These are phyloP conservation scores for Sericinus montela DNA, from an alignment of 2,888 invertebrate species.

Conservation along the genomic window DNA sequence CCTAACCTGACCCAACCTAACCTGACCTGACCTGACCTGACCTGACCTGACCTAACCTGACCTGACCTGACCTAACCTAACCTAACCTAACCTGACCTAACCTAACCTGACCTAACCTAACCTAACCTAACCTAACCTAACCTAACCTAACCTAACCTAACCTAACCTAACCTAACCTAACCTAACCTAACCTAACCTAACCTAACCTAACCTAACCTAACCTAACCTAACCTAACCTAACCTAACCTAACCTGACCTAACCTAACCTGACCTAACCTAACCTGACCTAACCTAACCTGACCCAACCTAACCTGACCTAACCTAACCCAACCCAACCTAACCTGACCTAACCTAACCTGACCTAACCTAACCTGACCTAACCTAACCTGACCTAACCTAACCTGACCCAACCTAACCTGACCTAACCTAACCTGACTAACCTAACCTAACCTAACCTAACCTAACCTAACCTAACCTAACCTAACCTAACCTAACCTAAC, in stretches of 20 bases:
- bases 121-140: neutral
- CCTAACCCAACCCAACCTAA: conserved; percentile 20
- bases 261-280: conserved; percentile 11
- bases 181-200: neutral
- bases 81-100: conserved; percentile 24
- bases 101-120: conserved; percentile 17
- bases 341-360: conserved; percentile 20
- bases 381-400: conserved; percentile 13
- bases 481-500: conserved; percentile 21
- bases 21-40: conserved; percentile 20
- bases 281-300: conserved; percentile 17
- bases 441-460: conserved; percentile 18
- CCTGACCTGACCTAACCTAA: conserved; percentile 7
- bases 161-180: neutral
- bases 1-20: conserved; percentile 23
- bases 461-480: conserved; percentile 20
- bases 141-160: neutral
- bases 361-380: neutral
- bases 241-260: neutral
- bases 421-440: conserved; percentile 5
- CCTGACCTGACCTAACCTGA: neutral
- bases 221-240: neutral
- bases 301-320: conserved; percentile 20
- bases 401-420: conserved; percentile 19
- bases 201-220: neutral